phyloP scores from a whole-genome alignment of 2,113 vertebrate species.

The Asarcornis scutulata region DNA sequence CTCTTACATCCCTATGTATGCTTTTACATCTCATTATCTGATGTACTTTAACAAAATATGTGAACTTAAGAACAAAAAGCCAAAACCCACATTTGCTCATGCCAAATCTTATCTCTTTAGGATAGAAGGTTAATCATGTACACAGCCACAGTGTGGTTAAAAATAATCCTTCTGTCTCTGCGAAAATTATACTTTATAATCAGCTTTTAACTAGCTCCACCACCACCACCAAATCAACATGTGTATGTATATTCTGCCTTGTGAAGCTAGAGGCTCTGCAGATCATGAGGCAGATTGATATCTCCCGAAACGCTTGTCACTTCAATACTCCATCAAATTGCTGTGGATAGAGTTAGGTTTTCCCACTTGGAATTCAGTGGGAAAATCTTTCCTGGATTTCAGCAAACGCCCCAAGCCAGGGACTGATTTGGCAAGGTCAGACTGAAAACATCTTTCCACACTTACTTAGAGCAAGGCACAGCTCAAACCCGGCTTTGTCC shows the following conservation, averaged over 20 bases:
- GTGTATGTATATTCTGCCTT: not conserved
- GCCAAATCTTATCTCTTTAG: conserved; percentile 13
- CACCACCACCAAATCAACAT: not conserved
- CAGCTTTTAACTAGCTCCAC: not conserved
- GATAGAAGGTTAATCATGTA: not conserved
- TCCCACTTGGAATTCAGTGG: conserved; percentile 20
- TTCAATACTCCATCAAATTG: not conserved
- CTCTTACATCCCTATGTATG: not conserved
- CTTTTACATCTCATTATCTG: not conserved
- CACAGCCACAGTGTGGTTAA: not conserved
- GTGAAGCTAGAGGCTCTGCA: not conserved
- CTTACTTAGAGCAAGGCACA: not conserved
- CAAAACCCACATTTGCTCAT: not conserved
- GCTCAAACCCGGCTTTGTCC: conserved; percentile 55
- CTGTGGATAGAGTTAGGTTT: conserved; percentile 10
- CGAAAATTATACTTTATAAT: not conserved
- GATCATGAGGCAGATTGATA: not conserved
- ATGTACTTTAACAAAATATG: not conserved
- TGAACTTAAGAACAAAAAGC: conserved; percentile 4
- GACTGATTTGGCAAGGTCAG: conserved; percentile 51
- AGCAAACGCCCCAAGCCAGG: not conserved
- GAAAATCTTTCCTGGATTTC: conserved; percentile 43
- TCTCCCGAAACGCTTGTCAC: not conserved
- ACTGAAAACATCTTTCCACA: conserved; percentile 50
- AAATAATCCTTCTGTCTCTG: not conserved